phyloP scores from a whole-genome alignment of 2,113 vertebrate species.

The Cynoglossus semilaevis region DNA sequence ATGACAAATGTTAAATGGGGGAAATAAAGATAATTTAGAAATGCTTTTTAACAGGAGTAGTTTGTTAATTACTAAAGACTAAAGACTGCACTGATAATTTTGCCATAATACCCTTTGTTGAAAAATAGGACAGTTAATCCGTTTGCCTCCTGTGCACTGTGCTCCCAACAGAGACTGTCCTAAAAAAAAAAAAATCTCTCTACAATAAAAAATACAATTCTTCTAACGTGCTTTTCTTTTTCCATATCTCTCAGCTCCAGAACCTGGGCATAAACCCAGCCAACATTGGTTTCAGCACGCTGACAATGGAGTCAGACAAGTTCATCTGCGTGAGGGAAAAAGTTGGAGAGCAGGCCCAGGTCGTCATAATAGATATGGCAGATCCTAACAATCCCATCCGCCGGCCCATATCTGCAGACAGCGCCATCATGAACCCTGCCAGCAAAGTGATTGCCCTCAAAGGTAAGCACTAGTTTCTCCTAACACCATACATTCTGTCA shows the following conservation, averaged over 20 bases:
- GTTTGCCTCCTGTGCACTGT: no score
- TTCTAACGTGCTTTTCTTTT: not conserved
- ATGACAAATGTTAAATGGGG: no score
- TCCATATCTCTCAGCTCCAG: constrained; percentile 87
- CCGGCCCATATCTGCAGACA: constrained; percentile 97
- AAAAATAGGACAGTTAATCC: no score
- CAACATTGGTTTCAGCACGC: constrained; percentile 98
- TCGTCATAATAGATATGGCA: constrained; percentile 98
- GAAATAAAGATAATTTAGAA: no score
- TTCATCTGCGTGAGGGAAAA: constrained; percentile 99
- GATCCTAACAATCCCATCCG: constrained; percentile 97
- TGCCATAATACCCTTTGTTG: no score
- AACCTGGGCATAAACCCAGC: constrained; percentile 98
- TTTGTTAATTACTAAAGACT: no score
- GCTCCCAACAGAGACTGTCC: no score
- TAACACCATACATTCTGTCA: constrained; percentile 11
- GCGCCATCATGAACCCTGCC: constrained; percentile 99
- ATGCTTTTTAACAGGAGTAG: no score
- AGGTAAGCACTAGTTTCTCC: constrained; percentile 78
- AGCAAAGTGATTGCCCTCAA: constrained; percentile 99
- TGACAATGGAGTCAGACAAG: constrained; percentile 99
- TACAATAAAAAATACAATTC: no score
- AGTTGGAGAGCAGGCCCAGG: constrained; percentile 97
- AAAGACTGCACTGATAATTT: no score
- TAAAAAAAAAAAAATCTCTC: no score